phyloP scores from a whole-genome alignment of 2,888 invertebrate species.

The Odontomyia ornata region DNA sequence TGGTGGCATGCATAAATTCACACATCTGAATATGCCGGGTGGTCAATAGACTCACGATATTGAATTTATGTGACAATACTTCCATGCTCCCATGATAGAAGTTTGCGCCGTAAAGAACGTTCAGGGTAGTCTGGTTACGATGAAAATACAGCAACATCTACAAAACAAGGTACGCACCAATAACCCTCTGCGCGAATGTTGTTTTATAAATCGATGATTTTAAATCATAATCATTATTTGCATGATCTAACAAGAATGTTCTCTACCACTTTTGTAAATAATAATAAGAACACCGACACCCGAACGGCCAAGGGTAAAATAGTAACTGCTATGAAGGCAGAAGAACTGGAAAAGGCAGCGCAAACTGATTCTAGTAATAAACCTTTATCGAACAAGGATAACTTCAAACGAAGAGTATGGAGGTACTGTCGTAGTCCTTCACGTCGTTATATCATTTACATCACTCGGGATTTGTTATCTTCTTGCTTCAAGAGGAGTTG shows the following conservation, averaged over 20 bases:
- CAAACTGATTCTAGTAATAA: neutral
- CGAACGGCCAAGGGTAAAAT: neutral
- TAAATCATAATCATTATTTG: constrained; percentile 27
- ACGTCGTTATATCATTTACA: constrained; percentile 83
- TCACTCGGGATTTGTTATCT: constrained; percentile 86
- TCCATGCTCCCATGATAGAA: constrained; percentile 74
- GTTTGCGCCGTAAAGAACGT: constrained; percentile 64
- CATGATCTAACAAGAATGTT: constrained; percentile 46
- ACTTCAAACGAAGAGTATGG: constrained; percentile 88
- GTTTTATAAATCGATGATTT: constrained; percentile 3
- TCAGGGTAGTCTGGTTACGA: constrained; percentile 58
- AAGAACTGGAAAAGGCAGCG: neutral
- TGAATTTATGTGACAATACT: constrained; percentile 75
- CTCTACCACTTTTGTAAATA: constrained; percentile 29
- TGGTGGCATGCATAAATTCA: constrained; percentile 67
- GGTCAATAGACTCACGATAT: constrained; percentile 75
- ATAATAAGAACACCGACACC: neutral
- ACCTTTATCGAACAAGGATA: constrained; percentile 67
- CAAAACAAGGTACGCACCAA: constrained; percentile 25
- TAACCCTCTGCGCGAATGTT: neutral
- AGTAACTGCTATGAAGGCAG: neutral
- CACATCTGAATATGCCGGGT: constrained; percentile 79
- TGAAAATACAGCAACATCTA: constrained; percentile 53
- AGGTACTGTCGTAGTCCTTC: constrained; percentile 86
- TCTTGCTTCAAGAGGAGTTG: constrained; percentile 83